Conservation (phyloP, 2,888 invertebrate genomes). For the Cryptosula pallasiana region DNA sequence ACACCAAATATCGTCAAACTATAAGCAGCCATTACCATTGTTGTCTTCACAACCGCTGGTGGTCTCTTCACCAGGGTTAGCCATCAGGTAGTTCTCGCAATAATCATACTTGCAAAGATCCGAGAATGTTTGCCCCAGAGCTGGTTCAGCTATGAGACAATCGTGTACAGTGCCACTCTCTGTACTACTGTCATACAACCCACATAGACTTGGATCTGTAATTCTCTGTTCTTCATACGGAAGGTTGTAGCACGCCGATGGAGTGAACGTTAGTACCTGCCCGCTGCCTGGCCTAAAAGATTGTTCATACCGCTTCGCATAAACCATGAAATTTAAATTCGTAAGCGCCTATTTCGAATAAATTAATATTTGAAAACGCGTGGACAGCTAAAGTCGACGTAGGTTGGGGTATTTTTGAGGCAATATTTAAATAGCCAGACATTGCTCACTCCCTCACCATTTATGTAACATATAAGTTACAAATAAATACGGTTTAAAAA, state of each 20-base stretch:
- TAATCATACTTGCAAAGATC: constrained; percentile 7
- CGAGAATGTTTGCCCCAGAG: neutral
- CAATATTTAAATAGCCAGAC: too few species aligned
- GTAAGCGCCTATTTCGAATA: too few species aligned
- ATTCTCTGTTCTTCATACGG: neutral
- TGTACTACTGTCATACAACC: neutral
- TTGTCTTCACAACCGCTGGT: constrained; percentile 9
- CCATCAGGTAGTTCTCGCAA: constrained; percentile 14
- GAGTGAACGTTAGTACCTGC: neutral
- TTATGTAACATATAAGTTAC: too few species aligned
- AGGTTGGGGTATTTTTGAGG: too few species aligned
- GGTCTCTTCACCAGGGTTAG: neutral
- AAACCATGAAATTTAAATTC: too few species aligned
- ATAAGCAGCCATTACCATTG: too few species aligned
- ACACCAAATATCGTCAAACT: too few species aligned
- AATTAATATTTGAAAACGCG: too few species aligned
- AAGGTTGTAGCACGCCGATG: neutral
- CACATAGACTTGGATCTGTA: neutral
- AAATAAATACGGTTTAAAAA: too few species aligned
- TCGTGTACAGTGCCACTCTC: neutral
- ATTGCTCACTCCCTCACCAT: too few species aligned
- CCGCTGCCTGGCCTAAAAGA: neutral
- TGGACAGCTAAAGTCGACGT: too few species aligned
- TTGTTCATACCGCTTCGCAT: too few species aligned
- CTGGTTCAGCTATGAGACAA: neutral